Percentiles rank a stretch among this genome's conserved stretches.
phyloP scores from a whole-genome alignment of 2,888 invertebrate genomes.

The Nephrotoma flavescens region DNA sequence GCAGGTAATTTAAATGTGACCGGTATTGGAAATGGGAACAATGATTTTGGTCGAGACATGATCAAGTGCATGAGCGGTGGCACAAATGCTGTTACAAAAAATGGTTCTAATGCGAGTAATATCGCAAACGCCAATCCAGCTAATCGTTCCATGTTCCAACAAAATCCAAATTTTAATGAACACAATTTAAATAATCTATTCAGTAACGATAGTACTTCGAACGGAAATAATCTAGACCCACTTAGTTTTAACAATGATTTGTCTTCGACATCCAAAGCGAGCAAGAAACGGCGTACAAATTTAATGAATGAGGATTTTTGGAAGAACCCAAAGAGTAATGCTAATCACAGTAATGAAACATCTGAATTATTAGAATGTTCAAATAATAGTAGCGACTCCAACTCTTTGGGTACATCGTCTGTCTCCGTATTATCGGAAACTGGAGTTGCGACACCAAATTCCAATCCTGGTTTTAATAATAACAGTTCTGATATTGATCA shows the following conservation, averaged over 20 bases:
- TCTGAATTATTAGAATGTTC: conserved; percentile 15
- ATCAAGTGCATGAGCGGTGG: neutral
- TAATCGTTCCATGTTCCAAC: neutral
- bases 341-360: conserved; percentile 12
- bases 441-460: conserved; percentile 35
- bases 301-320: conserved; percentile 35
- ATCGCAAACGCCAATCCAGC: neutral
- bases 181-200: neutral
- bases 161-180: conserved; percentile 1
- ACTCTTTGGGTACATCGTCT: conserved; percentile 40
- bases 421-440: conserved; percentile 33
- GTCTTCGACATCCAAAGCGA: neutral
- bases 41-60: neutral
- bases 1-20: neutral
- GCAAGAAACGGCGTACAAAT: conserved; percentile 8
- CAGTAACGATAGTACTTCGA: neutral
- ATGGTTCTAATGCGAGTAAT: neutral
- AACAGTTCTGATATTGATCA: neutral
- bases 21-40: neutral
- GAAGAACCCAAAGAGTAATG: conserved; percentile 39
- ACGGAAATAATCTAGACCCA: neutral
- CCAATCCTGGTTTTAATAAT: conserved; percentile 15
- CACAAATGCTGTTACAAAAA: neutral
- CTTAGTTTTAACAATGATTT: neutral
- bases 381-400: conserved; percentile 32